A percentile compares a stretch with the other conserved stretches of the same genome.
These are phyloP conservation scores for Camponotus fellah DNA, from an alignment of 2,888 invertebrate species.

Conservation along the genomic window DNA sequence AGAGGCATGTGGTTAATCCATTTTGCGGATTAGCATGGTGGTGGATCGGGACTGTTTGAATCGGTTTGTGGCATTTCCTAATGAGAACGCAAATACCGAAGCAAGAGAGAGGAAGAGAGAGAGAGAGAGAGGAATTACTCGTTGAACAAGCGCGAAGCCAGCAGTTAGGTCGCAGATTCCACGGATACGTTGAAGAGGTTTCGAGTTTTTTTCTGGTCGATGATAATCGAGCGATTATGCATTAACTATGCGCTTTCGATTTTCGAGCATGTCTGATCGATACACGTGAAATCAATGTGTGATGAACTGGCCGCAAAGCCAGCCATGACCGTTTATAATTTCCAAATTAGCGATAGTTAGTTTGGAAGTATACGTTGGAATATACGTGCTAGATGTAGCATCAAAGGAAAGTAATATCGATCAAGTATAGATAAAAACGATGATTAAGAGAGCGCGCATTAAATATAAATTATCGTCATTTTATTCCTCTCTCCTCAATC, in stretches of 20 bases:
- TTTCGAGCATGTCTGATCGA: conserved; percentile 22
- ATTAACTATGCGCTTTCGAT: neutral
- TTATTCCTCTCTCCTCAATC: neutral
- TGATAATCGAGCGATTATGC: neutral
- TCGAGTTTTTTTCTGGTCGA: conserved; percentile 6
- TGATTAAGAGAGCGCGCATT: neutral
- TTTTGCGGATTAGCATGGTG: conserved; percentile 22
- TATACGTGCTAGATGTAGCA: neutral
- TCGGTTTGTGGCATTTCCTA: conserved; percentile 63
- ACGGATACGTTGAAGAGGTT: conserved; percentile 6
- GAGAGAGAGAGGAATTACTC: conserved; percentile 25
- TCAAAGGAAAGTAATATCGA: conserved; percentile 19
- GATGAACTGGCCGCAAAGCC: neutral
- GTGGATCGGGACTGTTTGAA: conserved; percentile 48
- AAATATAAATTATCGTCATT: neutral
- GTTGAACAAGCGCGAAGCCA: neutral
- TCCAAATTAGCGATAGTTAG: neutral
- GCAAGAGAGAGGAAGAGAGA: neutral
- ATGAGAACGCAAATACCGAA: conserved; percentile 67
- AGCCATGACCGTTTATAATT: neutral
- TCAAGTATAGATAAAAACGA: conserved; percentile 6
- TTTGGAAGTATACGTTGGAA: neutral
- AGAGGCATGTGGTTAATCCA: conserved; percentile 55
- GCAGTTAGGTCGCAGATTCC: conserved; percentile 22
- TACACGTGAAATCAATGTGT: neutral